Percentiles rank a stretch among this genome's conserved stretches.
Evolutionary conservation across 2,797 vertebrate species (phyloP).

Genomic region (Gambelia wislizenii): DNA sequence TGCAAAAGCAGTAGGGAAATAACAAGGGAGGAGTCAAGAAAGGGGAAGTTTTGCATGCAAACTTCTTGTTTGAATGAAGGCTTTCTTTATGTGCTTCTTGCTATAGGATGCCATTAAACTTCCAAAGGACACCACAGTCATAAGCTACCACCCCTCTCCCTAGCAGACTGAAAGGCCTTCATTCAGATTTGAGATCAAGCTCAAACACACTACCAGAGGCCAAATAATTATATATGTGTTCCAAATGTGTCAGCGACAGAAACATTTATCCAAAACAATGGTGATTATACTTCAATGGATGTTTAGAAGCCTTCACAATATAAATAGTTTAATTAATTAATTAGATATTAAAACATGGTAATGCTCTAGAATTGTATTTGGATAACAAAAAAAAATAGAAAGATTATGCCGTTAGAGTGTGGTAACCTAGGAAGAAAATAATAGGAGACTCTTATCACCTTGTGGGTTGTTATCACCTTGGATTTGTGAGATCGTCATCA

Average conservation of each 20-base stretch:
- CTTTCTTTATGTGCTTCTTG: conserved; percentile 12
- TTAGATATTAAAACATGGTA: not conserved
- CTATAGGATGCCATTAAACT: not conserved
- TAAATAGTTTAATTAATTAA: conserved; percentile 18
- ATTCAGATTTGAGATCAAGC: conserved; percentile 11
- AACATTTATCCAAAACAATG: conserved; percentile 15
- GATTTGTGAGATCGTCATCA: not conserved
- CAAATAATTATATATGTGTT: conserved; percentile 28
- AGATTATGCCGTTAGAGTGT: not conserved
- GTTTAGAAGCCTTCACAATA: not conserved
- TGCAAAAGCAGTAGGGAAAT: not conserved
- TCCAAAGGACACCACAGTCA: conserved; percentile 1
- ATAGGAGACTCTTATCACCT: not conserved
- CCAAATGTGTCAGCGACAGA: not conserved
- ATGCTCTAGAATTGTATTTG: conserved; percentile 3
- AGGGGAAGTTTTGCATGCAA: not conserved
- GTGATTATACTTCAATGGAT: conserved; percentile 3
- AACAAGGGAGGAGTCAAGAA: not conserved
- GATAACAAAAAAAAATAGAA: conserved; percentile 9
- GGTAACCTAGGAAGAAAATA: not conserved
- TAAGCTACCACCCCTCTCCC: not conserved
- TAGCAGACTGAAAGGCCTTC: conserved; percentile 1
- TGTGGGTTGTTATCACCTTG: not conserved
- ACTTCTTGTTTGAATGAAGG: conserved; percentile 5
- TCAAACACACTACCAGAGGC: not conserved